phyloP scores from a whole-genome alignment of 2,888 invertebrate species.

The Xanthorhoe spadicearia region DNA sequence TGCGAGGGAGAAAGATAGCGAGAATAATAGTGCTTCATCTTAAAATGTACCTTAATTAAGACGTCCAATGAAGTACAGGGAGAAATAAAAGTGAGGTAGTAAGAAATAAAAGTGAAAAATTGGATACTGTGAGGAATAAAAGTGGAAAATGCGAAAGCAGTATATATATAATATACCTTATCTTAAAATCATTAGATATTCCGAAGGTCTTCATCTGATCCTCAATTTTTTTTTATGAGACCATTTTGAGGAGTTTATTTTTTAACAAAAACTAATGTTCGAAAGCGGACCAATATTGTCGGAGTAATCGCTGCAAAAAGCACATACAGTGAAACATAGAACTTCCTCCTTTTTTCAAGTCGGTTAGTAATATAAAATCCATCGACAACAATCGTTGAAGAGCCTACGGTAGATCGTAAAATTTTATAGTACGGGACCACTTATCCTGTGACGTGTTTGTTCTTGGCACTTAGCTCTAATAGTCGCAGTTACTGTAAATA shows the following conservation, averaged over 20 bases:
- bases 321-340: no score
- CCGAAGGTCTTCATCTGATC: no score
- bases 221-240: no score
- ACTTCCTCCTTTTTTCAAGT: no score
- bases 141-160: background rate
- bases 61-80: constrained; percentile 45
- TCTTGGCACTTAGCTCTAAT: constrained; percentile 66
- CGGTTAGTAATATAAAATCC: constrained; percentile 47
- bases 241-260: no score
- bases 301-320: no score
- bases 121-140: constrained; percentile 6
- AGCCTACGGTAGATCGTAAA: constrained; percentile 55
- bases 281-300: no score
- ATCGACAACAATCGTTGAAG: constrained; percentile 50
- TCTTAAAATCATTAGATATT: no score
- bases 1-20: constrained; percentile 47
- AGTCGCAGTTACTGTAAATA: constrained; percentile 70
- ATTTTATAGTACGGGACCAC: constrained; percentile 72
- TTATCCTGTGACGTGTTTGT: constrained; percentile 66
- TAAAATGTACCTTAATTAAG: constrained; percentile 50
- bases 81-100: constrained; percentile 42
- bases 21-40: constrained; percentile 43
- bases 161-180: no score
- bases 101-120: constrained; percentile 22
- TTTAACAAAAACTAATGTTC: no score